Percentiles rank a stretch among this genome's conserved stretches.
phyloP scores from a whole-genome alignment of 1,140 invertebrate species.

The Calephelis virginiensis region DNA sequence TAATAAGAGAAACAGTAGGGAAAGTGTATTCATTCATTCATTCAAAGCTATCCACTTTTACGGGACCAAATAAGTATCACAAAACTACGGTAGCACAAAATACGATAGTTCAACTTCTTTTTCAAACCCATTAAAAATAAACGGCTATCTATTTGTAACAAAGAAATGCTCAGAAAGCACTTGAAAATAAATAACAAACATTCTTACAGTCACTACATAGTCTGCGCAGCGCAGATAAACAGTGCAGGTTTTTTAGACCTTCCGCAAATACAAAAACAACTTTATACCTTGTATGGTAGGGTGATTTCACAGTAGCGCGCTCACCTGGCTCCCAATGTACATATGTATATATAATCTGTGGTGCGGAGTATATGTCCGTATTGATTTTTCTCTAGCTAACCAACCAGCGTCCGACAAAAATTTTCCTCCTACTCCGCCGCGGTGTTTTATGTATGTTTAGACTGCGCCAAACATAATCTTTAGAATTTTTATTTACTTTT shows the following conservation, averaged over 20 bases:
- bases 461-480: slow-evolving; percentile 1
- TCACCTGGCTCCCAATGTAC: slow-evolving; percentile 14
- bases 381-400: slow-evolving; percentile 45
- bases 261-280: not conserved
- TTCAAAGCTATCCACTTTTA: no score
- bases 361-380: slow-evolving; percentile 30
- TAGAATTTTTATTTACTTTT: not conserved
- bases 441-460: slow-evolving; percentile 20
- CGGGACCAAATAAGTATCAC: no score
- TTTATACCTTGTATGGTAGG: not conserved
- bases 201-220: slow-evolving; percentile 4
- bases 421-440: slow-evolving; percentile 28
- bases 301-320: not conserved
- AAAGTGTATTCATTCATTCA: no score
- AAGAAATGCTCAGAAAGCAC: not conserved
- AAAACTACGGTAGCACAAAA: no score
- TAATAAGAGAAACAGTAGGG: no score
- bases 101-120: no score
- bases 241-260: slow-evolving; percentile 11
- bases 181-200: not conserved
- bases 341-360: slow-evolving; percentile 21
- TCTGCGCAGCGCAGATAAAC: slow-evolving; percentile 16
- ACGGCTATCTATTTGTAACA: no score
- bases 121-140: no score
- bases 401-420: slow-evolving; percentile 36